phyloP scores from a whole-genome alignment of 2,888 invertebrate genomes.

The Stenodera caucasica region DNA sequence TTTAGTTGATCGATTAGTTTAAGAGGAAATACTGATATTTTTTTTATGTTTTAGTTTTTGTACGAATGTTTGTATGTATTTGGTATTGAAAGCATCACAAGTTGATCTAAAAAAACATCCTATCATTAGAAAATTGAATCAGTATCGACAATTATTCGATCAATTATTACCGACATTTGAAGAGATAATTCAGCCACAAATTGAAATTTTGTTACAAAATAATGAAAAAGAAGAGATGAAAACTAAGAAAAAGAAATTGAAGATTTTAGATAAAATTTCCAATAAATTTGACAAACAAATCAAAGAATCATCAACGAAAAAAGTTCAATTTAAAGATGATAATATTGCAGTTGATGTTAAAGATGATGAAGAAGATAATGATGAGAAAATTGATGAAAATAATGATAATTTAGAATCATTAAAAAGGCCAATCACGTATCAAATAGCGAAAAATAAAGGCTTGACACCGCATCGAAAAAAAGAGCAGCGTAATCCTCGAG shows the following conservation, averaged over 20 bases:
- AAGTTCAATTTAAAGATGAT: slow-evolving; percentile 32
- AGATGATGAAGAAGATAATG: slow-evolving; percentile 34
- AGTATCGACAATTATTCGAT: slow-evolving; percentile 74
- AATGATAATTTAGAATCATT: slow-evolving; percentile 53
- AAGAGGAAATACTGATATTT: slow-evolving; percentile 14
- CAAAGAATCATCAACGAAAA: slow-evolving; percentile 28
- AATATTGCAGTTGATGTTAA: slow-evolving; percentile 16
- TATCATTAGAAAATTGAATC: slow-evolving; percentile 81
- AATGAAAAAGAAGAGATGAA: slow-evolving; percentile 41
- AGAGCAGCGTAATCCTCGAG: slow-evolving; percentile 90
- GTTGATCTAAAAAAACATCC: slow-evolving; percentile 80
- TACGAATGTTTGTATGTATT: slow-evolving; percentile 82
- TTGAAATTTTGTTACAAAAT: slow-evolving; percentile 62
- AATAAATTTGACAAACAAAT: slow-evolving; percentile 17
- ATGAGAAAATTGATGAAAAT: slow-evolving; percentile 46
- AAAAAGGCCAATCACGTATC: slow-evolving; percentile 86
- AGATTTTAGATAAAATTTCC: slow-evolving; percentile 33
- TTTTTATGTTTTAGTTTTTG: slow-evolving; percentile 70
- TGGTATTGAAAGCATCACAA: slow-evolving; percentile 79
- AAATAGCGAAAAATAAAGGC: slow-evolving; percentile 96
- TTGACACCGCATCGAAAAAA: slow-evolving; percentile 89
- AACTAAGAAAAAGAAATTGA: slow-evolving; percentile 55
- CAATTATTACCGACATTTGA: slow-evolving; percentile 73
- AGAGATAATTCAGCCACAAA: slow-evolving; percentile 68
- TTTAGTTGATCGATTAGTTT: slow-evolving; percentile 16